These are phyloP conservation scores for Cheirogaleus medius DNA, from an alignment of 2,113 vertebrate species.

Conservation along the genomic window DNA sequence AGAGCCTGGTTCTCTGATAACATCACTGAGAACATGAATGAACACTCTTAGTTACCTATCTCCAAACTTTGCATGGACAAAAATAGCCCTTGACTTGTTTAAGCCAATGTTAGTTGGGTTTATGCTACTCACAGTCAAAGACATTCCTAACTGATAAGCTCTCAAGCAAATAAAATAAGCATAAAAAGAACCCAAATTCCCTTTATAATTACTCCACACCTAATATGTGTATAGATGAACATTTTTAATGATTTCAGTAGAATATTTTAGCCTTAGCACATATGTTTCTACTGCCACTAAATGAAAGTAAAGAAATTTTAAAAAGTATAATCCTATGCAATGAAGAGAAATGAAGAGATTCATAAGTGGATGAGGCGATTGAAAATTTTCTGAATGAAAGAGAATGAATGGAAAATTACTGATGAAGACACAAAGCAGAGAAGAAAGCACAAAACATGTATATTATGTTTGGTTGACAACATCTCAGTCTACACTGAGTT, in stretches of 20 bases:
- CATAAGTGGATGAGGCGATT: neutral
- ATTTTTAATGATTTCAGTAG: neutral
- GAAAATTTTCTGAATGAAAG: neutral
- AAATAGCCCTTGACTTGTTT: neutral
- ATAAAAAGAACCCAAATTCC: neutral
- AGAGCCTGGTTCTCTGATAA: neutral
- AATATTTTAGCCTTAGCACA: neutral
- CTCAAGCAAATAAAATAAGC: neutral
- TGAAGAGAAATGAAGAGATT: neutral
- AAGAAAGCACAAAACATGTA: neutral
- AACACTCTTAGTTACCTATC: neutral
- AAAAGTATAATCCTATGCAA: neutral
- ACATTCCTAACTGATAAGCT: neutral
- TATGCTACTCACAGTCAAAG: neutral
- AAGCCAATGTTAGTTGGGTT: neutral
- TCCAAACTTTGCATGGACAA: neutral
- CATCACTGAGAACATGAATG: neutral
- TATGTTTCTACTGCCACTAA: neutral
- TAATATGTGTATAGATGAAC: neutral
- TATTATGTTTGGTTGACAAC: neutral
- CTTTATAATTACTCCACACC: neutral
- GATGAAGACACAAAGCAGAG: neutral
- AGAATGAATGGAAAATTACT: neutral
- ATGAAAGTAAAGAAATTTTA: neutral
- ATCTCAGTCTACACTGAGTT: neutral